phyloP scores from a whole-genome alignment of 2,888 invertebrate genomes.

The Trichogramma evanescens region DNA sequence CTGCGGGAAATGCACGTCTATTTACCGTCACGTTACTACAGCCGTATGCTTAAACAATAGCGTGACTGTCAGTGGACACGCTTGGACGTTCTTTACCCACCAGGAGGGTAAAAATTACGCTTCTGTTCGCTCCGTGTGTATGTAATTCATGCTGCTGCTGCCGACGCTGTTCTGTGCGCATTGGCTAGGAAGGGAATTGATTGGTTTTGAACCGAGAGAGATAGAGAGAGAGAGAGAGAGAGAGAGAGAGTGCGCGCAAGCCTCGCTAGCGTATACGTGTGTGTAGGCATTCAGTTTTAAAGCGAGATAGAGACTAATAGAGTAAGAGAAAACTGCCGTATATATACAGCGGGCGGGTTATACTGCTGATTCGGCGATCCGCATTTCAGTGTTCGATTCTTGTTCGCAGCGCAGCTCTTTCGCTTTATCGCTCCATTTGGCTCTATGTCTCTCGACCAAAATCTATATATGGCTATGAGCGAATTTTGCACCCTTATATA shows the following conservation, averaged over 20 bases:
- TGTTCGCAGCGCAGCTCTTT: background rate
- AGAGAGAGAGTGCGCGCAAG: background rate
- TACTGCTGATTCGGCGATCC: constrained; percentile 19
- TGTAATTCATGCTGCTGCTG: background rate
- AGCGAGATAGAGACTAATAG: constrained; percentile 14
- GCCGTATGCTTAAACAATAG: no score
- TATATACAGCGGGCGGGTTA: background rate
- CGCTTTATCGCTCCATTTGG: constrained; percentile 29
- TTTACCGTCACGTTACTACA: no score
- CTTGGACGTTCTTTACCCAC: no score
- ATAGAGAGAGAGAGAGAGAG: background rate
- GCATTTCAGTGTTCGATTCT: background rate
- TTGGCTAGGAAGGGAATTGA: constrained; percentile 6
- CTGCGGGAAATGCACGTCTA: no score
- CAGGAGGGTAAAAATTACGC: no score
- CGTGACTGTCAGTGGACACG: no score
- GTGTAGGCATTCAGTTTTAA: constrained; percentile 7
- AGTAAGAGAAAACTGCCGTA: constrained; percentile 19
- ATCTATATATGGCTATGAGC: background rate
- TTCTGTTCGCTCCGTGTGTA: no score
- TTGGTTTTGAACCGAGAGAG: constrained; percentile 10
- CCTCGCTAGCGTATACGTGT: background rate
- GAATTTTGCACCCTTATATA: background rate
- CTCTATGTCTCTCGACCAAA: constrained; percentile 15
- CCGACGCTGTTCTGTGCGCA: constrained; percentile 15